Conservation (phyloP, 2,888 invertebrate genomes). For the Erannis defoliaria region DNA sequence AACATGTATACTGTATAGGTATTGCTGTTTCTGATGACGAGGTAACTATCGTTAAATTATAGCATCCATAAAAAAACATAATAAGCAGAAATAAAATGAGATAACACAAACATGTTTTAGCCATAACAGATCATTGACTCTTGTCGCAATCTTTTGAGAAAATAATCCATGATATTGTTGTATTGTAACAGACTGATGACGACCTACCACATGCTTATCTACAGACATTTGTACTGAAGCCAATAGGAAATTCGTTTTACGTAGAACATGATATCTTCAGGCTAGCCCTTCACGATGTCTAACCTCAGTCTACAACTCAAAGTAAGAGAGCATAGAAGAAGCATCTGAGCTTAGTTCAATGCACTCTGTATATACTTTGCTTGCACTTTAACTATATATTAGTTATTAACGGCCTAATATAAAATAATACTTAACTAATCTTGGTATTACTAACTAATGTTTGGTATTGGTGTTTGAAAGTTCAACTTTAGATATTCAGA, state of each 20-base stretch:
- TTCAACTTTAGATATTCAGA: too few relatives aligned
- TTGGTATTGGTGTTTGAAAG: slow-evolving; percentile 9
- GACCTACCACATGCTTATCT: slow-evolving; percentile 97
- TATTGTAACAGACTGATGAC: slow-evolving; percentile 94
- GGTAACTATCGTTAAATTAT: too few relatives aligned
- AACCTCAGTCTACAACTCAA: slow-evolving; percentile 55
- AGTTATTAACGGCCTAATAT: slow-evolving; percentile 2
- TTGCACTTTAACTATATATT: slow-evolving; percentile 28
- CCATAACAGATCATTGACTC: too few relatives aligned
- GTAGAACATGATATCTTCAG: slow-evolving; percentile 98
- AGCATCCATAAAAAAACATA: too few relatives aligned
- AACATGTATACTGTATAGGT: too few relatives aligned
- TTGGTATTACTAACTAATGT: too few relatives aligned
- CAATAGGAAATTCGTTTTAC: slow-evolving; percentile 95
- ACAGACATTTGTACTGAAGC: slow-evolving; percentile 97
- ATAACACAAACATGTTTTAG: too few relatives aligned
- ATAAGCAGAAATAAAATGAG: too few relatives aligned
- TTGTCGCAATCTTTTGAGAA: too few relatives aligned
- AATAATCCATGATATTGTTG: slow-evolving; percentile 56
- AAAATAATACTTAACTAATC: background rate
- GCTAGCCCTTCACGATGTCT: slow-evolving; percentile 94
- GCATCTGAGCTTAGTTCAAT: slow-evolving; percentile 47
- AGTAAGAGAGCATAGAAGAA: slow-evolving; percentile 60
- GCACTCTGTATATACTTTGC: slow-evolving; percentile 42
- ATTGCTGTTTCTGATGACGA: too few relatives aligned